phyloP scores from a whole-genome alignment of 2,888 invertebrate genomes.

The Leptopilina syphax region DNA sequence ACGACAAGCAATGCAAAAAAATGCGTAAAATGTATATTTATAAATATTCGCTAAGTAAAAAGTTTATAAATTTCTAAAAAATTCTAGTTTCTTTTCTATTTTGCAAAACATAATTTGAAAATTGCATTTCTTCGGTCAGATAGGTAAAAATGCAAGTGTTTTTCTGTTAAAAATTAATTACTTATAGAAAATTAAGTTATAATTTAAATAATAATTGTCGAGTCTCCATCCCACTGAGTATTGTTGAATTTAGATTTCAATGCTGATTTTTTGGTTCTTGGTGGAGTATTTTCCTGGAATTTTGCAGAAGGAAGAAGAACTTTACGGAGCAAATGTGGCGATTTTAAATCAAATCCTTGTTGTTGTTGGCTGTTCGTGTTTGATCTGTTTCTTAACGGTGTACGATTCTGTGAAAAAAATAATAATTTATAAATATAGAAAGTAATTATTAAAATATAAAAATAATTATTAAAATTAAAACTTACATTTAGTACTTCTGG shows the following conservation, averaged over 20 bases:
- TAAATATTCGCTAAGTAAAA: not conserved
- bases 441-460: not conserved
- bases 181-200: not conserved
- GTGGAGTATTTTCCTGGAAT: constrained; percentile 70
- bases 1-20: constrained; percentile 65
- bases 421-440: not conserved
- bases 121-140: not conserved
- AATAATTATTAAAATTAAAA: not conserved
- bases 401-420: constrained; percentile 63
- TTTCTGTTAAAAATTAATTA: not conserved
- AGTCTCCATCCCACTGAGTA: constrained; percentile 68
- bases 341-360: constrained; percentile 51
- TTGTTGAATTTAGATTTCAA: constrained; percentile 59
- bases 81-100: not conserved
- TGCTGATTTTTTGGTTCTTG: constrained; percentile 57
- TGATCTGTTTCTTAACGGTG: constrained; percentile 70
- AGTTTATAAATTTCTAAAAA: constrained; percentile 17
- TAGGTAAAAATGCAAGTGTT: not conserved
- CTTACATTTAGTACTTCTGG: not conserved
- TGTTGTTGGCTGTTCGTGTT: constrained; percentile 67
- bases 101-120: not conserved
- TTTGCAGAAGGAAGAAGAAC: constrained; percentile 50
- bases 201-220: constrained; percentile 66
- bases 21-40: constrained; percentile 23
- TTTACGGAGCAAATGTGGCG: constrained; percentile 64